These are phyloP conservation scores for Limnodromus scolopaceus DNA, from an alignment of 2,797 vertebrate genomes.

Conservation along the genomic window DNA sequence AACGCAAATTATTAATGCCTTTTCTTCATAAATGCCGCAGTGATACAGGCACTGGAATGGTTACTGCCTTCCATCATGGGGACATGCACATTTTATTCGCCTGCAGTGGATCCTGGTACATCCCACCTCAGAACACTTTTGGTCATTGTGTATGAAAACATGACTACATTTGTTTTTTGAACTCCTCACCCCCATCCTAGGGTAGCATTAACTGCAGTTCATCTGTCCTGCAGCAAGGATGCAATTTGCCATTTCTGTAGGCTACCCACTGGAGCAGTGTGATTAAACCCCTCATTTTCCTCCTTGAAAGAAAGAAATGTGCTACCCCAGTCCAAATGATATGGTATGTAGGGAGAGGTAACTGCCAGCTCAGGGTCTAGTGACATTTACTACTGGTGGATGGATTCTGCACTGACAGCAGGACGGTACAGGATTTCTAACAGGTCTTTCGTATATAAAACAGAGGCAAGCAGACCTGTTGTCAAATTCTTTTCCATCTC, in stretches of 20 bases:
- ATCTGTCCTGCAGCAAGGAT: background rate
- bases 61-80: background rate
- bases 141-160: background rate
- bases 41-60: background rate
- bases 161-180: background rate
- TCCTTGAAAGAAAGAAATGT: background rate
- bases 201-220: background rate
- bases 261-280: background rate
- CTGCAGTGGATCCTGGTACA: background rate
- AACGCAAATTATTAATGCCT: background rate
- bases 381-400: background rate
- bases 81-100: background rate
- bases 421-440: background rate
- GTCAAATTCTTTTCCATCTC: background rate
- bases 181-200: rapidly evolving
- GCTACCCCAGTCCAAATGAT: background rate
- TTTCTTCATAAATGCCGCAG: background rate
- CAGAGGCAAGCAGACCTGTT: background rate
- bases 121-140: background rate
- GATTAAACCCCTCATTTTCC: background rate
- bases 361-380: background rate
- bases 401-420: background rate
- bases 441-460: background rate
- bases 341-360: background rate
- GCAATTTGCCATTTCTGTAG: background rate